phyloP scores from a whole-genome alignment of 2,113 vertebrate genomes.

The Mungos mungo region DNA sequence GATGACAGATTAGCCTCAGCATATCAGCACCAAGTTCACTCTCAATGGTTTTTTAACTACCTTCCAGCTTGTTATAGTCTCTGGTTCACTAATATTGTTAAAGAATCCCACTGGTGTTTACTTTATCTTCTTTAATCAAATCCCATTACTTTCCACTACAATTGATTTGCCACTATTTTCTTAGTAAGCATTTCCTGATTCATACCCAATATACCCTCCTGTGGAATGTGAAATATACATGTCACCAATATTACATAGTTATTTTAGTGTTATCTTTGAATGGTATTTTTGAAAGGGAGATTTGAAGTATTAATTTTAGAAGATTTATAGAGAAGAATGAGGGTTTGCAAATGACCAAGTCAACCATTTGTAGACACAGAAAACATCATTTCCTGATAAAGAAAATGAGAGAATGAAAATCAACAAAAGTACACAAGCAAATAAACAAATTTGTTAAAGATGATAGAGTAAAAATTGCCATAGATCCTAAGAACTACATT shows the following conservation, averaged over 20 bases:
- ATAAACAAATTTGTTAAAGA: background rate
- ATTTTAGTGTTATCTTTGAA: background rate
- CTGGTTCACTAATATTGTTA: background rate
- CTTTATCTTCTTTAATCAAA: background rate
- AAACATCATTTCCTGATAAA: background rate
- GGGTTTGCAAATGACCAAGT: background rate
- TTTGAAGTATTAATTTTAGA: background rate
- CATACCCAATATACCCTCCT: rapidly evolving
- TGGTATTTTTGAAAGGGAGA: background rate
- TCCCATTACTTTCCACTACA: background rate
- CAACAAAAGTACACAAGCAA: background rate
- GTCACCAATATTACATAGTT: background rate
- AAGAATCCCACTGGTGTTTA: background rate
- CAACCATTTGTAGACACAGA: background rate
- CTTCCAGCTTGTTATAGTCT: background rate
- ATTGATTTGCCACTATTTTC: background rate
- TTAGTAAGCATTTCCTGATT: background rate
- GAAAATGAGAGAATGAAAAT: background rate
- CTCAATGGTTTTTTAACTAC: background rate
- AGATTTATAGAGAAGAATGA: background rate
- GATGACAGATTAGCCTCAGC: background rate
- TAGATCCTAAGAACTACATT: background rate
- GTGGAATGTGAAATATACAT: background rate
- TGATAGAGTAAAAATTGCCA: background rate
- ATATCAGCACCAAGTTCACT: background rate